Evolutionary conservation across 1,140 invertebrate genomes (phyloP).

Genomic region (Acromyrmex echinatior): DNA sequence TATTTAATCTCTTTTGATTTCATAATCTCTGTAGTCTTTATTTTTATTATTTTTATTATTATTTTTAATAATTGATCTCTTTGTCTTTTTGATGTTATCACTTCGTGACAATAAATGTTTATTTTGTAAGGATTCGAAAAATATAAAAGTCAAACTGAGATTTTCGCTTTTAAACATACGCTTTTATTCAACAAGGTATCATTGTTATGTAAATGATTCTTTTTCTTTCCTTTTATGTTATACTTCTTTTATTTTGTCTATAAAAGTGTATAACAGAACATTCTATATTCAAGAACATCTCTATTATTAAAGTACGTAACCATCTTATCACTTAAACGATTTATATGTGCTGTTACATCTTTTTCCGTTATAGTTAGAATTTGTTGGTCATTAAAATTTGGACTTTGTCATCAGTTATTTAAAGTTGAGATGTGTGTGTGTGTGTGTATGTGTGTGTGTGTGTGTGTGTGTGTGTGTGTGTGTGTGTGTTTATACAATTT

Average conservation of each 20-base stretch:
- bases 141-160: background rate
- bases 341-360: conserved; percentile 1
- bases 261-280: background rate
- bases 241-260: background rate
- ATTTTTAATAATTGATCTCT: background rate
- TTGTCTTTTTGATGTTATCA: background rate
- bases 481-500: background rate
- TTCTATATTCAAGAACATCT: background rate
- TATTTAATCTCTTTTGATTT: background rate
- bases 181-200: background rate
- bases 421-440: background rate
- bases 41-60: background rate
- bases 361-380: background rate
- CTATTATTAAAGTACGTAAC: background rate
- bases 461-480: too few species aligned
- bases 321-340: background rate
- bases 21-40: background rate
- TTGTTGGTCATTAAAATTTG: background rate
- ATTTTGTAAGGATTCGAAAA: background rate
- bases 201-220: background rate
- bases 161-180: background rate
- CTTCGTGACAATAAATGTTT: background rate
- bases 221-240: background rate
- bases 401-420: background rate
- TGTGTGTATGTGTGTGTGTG: too few species aligned